Base-by-base conservation (phyloP, 2,888 invertebrate genomes). In the Erynnis tages region DNA sequence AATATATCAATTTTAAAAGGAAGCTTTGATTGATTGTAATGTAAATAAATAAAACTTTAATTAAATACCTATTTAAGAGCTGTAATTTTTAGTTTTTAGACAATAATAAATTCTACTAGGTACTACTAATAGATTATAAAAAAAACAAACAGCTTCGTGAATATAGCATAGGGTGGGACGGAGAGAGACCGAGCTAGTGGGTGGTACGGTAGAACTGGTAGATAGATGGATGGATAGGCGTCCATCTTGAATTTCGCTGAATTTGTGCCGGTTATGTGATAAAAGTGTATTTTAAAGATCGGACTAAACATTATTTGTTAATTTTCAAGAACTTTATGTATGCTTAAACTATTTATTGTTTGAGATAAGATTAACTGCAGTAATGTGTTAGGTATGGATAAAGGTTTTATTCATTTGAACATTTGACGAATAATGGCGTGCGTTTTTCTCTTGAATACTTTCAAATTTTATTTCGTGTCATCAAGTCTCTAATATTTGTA, bases 191-290 rank as follows among this genome's bases (percentile, higher is more conserved):
- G 45, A 46, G 37, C 55, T 63, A 65, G 46, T 46, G 35, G 34
- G 8, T 30, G 13, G 13, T 34, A 34, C 21, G 3, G 21, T 29
- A n/a, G n/a, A n/a, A 38, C 14, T 35, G 43, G 30, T 53, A 52
- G 71, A 66, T 71, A 73, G 76, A 64, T 73, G 75, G 76, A 92
- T 91, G 92, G 91, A 92, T 92, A 92, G 91, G 93, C 93, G 92
- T 93, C 94, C 94, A 94, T 94, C 93, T 94, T 94, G 94, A 91
- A 93, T 92, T 92, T 91, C 91, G 90, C 91, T 92, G 91, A 91
- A 91, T 91, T 91, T 92, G 93, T 93, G 93, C 94, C 93, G 94
- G 93, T 92, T 85, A 89, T 89, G 84, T 85, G 90, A 84, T 88
- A 85, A 81, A 85, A 87, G 84, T 87, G 87, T 80, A 81, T 81